These are phyloP conservation scores for Diplazon laetatorius DNA, from an alignment of 2,888 invertebrate genomes.

Conservation along the genomic window DNA sequence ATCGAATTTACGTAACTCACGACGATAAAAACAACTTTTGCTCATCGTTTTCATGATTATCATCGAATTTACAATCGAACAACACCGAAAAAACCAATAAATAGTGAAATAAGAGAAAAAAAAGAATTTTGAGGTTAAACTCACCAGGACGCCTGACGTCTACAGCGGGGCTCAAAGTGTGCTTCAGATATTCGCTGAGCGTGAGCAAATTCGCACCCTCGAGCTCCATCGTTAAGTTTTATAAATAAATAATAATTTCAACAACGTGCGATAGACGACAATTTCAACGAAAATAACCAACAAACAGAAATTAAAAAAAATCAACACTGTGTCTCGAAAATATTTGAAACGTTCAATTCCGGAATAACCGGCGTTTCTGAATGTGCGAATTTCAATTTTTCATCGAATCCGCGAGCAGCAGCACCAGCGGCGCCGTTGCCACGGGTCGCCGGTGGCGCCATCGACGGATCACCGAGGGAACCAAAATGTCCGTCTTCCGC, in stretches of 20 bases:
- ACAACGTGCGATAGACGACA: too few relatives aligned
- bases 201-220: conserved; percentile 93
- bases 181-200: conserved; percentile 92
- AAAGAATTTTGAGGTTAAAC: conserved; percentile 71
- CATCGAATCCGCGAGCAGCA: too few relatives aligned
- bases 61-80: not conserved
- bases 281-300: too few relatives aligned
- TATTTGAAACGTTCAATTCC: conserved; percentile 28
- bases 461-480: too few relatives aligned
- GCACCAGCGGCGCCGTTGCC: too few relatives aligned
- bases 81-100: not conserved
- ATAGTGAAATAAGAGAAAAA: too few relatives aligned
- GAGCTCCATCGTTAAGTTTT: conserved; percentile 88
- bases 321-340: not conserved
- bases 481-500: conserved; percentile 10
- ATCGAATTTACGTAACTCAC: conserved; percentile 43
- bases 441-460: conserved; percentile 23
- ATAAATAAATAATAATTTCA: conserved; percentile 24
- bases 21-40: conserved; percentile 21
- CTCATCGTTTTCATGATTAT: not conserved
- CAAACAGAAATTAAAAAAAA: conserved; percentile 22
- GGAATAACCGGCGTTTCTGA: conserved; percentile 46
- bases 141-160: conserved; percentile 93
- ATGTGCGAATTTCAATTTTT: too few relatives aligned
- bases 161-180: conserved; percentile 93